Percentiles rank a stretch among this genome's conserved stretches.
Conservation (phyloP, 2,797 vertebrate genomes). For the Hirundo rustica region DNA sequence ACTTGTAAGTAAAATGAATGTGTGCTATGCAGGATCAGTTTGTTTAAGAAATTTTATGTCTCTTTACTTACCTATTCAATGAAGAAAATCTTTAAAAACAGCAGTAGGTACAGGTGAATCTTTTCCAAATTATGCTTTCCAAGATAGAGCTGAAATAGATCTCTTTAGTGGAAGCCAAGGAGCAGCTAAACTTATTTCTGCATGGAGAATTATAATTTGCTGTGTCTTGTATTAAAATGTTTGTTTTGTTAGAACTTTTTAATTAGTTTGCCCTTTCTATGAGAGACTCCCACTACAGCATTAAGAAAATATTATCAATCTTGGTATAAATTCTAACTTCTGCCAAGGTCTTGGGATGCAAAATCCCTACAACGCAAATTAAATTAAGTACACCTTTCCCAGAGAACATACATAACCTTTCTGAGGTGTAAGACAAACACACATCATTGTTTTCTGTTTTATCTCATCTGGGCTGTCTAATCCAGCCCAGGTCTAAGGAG, state of each 20-base stretch:
- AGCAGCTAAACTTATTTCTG: neutral
- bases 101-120: neutral
- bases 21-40: neutral
- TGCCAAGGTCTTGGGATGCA: neutral
- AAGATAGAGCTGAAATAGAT: neutral
- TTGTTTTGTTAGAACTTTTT: conserved; percentile 40
- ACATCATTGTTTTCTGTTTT: neutral
- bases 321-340: neutral
- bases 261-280: conserved; percentile 5
- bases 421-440: neutral
- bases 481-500: neutral
- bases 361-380: conserved; percentile 30
- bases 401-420: conserved; percentile 1
- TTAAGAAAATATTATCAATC: conserved; percentile 1
- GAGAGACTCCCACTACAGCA: neutral
- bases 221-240: neutral
- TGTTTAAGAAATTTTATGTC: neutral
- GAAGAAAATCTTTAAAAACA: neutral
- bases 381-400: neutral
- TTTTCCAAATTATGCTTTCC: neutral
- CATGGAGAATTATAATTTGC: neutral
- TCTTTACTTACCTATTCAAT: neutral
- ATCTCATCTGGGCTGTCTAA: neutral
- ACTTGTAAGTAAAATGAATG: neutral
- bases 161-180: neutral